Evolutionary conservation across 2,888 invertebrate genomes (phyloP), one percentile per base, ranked within the genome.

Genomic region (Carterocephalus palaemon): DNA sequence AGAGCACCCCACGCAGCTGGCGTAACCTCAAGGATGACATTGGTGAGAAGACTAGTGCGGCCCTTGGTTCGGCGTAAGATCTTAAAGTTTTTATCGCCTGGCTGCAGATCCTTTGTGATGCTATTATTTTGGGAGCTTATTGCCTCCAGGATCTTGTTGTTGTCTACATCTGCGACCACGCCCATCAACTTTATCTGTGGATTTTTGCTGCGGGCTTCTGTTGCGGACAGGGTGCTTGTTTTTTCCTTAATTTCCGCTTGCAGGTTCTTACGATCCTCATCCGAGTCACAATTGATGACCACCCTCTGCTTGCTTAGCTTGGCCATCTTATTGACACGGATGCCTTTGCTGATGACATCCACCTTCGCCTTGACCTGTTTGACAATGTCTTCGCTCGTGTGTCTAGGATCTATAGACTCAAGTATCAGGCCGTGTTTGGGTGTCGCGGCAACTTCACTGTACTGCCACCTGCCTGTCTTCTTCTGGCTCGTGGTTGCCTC

Each of bases 1-100:
- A 43, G 2, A 1, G 20, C 15, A 1, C 8, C 16, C 49, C 51
- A 52, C 1, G 36, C 2, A 1, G 5, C 4, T 0, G 54, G 47
- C 2, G 24, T 4, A 0, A 31, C 28, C 1, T 26, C 13, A 2
- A 52, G 20, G 0, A 54, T 45, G 0, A 51, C 45, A 7, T 54
- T 51, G 5, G 41, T 46, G 0, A 50, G 26, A 0, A 46, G 6
- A 1, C 10, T 10, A 1, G 43, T 46, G 1, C 29, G 16, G 10
- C 34, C 34, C 17, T 28, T 26, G 1, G 34, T 42, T 4, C 42
- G 34, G 4, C 34, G 13, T 9, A 39, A 4, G 2, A 39, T 17
- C 10, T 19, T 26, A 3, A 38, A 17, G 10, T 9, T 2, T 13
- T 10, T 13, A 6, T 19, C 12, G 6, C 15, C 15, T 31, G 6